phyloP scores from a whole-genome alignment of 2,888 invertebrate genomes.

The Oscheius sp. region DNA sequence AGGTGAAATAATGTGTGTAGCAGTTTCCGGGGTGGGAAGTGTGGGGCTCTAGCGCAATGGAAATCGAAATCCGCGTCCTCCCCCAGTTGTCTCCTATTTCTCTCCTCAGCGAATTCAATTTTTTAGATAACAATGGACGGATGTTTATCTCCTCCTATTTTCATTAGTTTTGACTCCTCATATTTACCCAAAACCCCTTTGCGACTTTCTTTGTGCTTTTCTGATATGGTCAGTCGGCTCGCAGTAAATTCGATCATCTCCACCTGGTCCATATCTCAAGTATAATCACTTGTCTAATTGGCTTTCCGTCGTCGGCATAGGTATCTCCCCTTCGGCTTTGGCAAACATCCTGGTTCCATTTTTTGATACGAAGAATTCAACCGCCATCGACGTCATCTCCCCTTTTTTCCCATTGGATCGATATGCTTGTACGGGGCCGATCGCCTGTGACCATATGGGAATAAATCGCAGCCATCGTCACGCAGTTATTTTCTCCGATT shows the following conservation, averaged over 20 bases:
- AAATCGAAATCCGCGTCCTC: conserved; percentile 26
- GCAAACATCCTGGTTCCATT: too few relatives aligned
- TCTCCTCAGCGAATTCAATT: conserved; percentile 18
- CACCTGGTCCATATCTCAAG: background rate
- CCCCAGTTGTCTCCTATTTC: conserved; percentile 24
- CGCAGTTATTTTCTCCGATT: too few relatives aligned
- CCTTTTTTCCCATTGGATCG: background rate
- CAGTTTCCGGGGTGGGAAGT: background rate
- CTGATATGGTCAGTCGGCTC: too few relatives aligned
- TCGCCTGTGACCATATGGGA: conserved; percentile 28
- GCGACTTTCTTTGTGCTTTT: too few relatives aligned
- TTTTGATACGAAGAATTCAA: background rate
- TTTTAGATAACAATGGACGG: background rate
- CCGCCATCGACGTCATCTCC: background rate
- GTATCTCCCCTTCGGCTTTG: too few relatives aligned
- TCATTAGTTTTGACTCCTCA: too few relatives aligned
- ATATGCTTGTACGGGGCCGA: conserved; percentile 31
- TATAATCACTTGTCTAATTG: background rate
- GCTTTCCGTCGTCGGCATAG: background rate
- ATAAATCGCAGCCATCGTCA: background rate
- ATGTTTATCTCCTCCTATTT: background rate
- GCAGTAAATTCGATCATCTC: background rate
- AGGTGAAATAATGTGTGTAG: background rate
- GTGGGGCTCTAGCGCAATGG: conserved; percentile 13
- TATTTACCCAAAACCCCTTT: too few relatives aligned